phyloP scores from a whole-genome alignment of 1,140 invertebrate genomes.

The Micrasema minimum region DNA sequence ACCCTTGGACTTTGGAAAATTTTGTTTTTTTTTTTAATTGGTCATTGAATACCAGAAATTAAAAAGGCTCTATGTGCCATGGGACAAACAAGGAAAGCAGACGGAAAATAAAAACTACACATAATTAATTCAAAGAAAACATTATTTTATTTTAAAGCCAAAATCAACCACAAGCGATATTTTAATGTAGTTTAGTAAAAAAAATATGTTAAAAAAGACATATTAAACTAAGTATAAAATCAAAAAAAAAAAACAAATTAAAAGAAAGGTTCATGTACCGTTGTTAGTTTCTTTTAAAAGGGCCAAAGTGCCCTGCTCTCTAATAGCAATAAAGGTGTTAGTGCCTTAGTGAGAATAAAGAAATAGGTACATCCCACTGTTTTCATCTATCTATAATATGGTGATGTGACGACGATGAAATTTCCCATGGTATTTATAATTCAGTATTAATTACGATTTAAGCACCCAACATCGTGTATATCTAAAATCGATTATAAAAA shows the following conservation, averaged over 20 bases:
- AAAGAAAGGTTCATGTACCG: slow-evolving; percentile 4
- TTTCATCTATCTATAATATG: slow-evolving; percentile 3
- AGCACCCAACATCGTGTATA: background rate
- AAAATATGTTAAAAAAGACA: slow-evolving; percentile 1
- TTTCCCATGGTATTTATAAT: background rate
- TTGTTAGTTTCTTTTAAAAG: background rate
- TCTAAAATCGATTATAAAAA: background rate
- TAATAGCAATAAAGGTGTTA: background rate
- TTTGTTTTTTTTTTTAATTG: too few species aligned
- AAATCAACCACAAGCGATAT: background rate
- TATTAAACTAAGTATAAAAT: slow-evolving; percentile 9
- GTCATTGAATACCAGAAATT: too few species aligned
- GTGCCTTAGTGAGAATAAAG: slow-evolving; percentile 3
- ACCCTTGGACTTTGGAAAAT: too few species aligned
- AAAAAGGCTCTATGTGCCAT: too few species aligned
- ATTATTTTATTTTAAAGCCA: slow-evolving; percentile 1
- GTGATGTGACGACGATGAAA: slow-evolving; percentile 1
- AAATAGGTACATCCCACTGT: background rate
- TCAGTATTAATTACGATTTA: background rate
- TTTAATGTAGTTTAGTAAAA: background rate
- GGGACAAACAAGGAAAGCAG: background rate
- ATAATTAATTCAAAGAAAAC: slow-evolving; percentile 1
- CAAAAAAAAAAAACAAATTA: background rate
- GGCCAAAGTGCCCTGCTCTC: slow-evolving; percentile 5
- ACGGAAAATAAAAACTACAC: too few species aligned